These are phyloP conservation scores for Drosophila setosimentum DNA, from an alignment of 2,888 invertebrate genomes.

Conservation along the genomic window DNA sequence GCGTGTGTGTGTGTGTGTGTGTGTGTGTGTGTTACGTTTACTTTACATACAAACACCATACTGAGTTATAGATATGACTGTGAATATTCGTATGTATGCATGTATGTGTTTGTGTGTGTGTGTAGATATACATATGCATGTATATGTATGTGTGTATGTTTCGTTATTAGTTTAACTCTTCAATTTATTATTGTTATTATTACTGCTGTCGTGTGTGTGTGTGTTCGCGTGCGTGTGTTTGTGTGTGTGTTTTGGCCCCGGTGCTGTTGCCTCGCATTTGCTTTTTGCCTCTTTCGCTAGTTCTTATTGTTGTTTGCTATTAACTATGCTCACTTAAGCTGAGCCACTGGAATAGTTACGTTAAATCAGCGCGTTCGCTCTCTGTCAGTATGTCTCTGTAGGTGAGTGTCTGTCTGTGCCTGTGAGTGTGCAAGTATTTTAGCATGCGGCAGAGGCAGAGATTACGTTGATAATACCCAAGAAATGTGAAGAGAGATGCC, in stretches of 20 bases:
- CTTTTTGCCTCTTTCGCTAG: constrained; percentile 47
- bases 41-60: constrained; percentile 51
- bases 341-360: constrained; percentile 72
- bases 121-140: constrained; percentile 29
- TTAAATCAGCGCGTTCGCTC: constrained; percentile 68
- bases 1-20: constrained; percentile 7
- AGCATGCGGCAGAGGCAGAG: constrained; percentile 35
- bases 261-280: constrained; percentile 35
- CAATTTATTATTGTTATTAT: constrained; percentile 81
- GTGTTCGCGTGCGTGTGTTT: constrained; percentile 13
- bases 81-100: constrained; percentile 13
- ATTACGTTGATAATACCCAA: constrained; percentile 57
- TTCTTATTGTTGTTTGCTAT: constrained; percentile 66
- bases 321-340: constrained; percentile 72
- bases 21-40: constrained; percentile 40
- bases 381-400: constrained; percentile 10
- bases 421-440: constrained; percentile 34
- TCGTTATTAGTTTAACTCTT: constrained; percentile 79
- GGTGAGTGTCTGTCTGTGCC: constrained; percentile 12
- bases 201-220: constrained; percentile 35
- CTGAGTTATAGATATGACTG: constrained; percentile 51
- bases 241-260: constrained; percentile 35
- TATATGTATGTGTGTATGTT: constrained; percentile 41
- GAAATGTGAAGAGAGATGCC: constrained; percentile 46
- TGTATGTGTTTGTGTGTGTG: neutral